These are phyloP conservation scores for Accipiter virgatus DNA, from an alignment of 2,113 vertebrate genomes.

Conservation along the genomic window DNA sequence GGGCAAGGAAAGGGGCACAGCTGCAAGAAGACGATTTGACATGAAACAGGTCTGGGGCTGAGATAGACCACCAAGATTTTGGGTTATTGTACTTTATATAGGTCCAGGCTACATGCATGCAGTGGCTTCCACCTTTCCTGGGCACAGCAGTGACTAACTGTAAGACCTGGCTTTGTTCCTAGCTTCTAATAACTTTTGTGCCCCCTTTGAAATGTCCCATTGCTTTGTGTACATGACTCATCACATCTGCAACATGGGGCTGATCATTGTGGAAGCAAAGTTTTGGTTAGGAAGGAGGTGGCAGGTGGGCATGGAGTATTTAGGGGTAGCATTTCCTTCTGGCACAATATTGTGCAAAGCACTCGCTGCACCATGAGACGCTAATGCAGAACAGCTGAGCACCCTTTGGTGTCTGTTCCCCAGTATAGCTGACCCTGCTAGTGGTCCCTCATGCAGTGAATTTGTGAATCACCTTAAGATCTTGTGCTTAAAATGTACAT, in stretches of 20 bases:
- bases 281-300: neutral
- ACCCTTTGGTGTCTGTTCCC: neutral
- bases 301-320: neutral
- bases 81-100: neutral
- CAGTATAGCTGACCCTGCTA: neutral
- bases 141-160: neutral
- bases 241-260: neutral
- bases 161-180: neutral
- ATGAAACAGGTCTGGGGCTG: neutral
- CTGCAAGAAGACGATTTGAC: neutral
- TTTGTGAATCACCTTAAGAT: neutral
- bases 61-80: neutral
- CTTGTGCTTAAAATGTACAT: neutral
- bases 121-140: neutral
- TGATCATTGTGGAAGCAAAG: neutral
- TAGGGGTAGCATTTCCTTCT: neutral
- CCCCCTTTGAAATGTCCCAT: neutral
- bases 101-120: fast-evolving
- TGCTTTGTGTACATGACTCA: neutral
- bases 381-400: neutral
- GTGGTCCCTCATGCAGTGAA: neutral
- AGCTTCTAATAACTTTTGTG: neutral
- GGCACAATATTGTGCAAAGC: neutral
- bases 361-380: fast-evolving
- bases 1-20: neutral